Conservation (phyloP, 1,140 invertebrate genomes). For the Bombus haemorrhoidalis region DNA sequence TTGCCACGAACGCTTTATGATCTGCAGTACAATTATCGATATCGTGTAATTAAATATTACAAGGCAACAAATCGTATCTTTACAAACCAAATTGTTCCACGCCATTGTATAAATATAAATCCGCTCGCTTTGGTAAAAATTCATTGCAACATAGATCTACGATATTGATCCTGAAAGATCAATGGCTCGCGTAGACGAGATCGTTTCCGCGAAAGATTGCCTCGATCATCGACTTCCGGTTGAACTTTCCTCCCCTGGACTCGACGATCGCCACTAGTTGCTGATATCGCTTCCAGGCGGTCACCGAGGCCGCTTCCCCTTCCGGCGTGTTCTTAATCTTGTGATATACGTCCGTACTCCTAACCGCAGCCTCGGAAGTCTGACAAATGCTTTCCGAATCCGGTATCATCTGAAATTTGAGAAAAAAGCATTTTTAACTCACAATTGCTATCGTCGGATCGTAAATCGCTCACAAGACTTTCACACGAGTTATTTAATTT, state of each 20-base stretch:
- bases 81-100: conserved; percentile 9
- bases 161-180: conserved; percentile 31
- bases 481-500: not conserved
- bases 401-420: conserved; percentile 71
- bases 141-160: conserved; percentile 22
- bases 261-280: conserved; percentile 71
- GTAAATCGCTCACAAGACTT: not conserved
- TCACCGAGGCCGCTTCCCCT: conserved; percentile 71
- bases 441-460: not conserved
- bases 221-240: conserved; percentile 72
- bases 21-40: not conserved
- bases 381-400: conserved; percentile 67
- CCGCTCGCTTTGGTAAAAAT: conserved; percentile 52
- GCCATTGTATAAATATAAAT: conserved; percentile 40
- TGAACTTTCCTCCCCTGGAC: conserved; percentile 68
- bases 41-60: not conserved
- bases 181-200: conserved; percentile 70
- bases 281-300: conserved; percentile 76
- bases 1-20: not conserved
- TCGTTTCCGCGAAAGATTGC: conserved; percentile 76
- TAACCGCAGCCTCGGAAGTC: conserved; percentile 66
- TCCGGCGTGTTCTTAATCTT: conserved; percentile 66
- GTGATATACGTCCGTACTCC: conserved; percentile 55
- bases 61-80: not conserved
- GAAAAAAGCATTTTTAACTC: not conserved